Conservation (phyloP, 2,888 invertebrate species). For the Malacosoma neustria region DNA sequence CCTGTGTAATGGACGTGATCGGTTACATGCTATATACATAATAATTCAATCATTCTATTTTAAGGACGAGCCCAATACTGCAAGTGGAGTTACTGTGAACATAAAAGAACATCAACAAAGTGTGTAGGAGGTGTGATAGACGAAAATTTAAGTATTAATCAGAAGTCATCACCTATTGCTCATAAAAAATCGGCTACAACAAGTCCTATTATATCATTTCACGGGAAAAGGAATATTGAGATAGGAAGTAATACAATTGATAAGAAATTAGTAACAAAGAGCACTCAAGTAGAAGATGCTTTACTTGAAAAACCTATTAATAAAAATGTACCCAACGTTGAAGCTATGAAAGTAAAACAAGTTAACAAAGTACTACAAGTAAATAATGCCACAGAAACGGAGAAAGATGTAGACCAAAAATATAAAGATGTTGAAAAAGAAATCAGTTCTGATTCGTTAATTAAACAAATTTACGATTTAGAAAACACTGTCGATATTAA, state of each 20-base stretch:
- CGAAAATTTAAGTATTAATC: constrained; percentile 23
- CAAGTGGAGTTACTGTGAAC: constrained; percentile 31
- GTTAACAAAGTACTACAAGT: not conserved
- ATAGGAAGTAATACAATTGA: constrained; percentile 27
- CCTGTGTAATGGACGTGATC: too few species aligned
- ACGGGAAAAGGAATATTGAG: constrained; percentile 21
- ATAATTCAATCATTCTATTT: constrained; percentile 15
- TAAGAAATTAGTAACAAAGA: constrained; percentile 19
- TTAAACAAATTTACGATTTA: constrained; percentile 49
- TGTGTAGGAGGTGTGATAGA: constrained; percentile 37
- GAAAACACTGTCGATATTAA: constrained; percentile 37
- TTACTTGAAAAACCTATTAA: not conserved
- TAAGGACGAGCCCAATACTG: constrained; percentile 31
- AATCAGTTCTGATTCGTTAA: constrained; percentile 46
- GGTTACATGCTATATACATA: too few species aligned
- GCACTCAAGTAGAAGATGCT: constrained; percentile 27
- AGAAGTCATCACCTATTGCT: constrained; percentile 44
- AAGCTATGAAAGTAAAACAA: constrained; percentile 5
- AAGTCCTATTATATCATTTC: constrained; percentile 20
- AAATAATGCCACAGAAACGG: constrained; percentile 11
- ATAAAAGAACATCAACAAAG: constrained; percentile 43
- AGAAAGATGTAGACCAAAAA: constrained; percentile 10
- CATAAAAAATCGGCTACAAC: constrained; percentile 34
- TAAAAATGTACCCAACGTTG: constrained; percentile 1
- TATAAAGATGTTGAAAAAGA: constrained; percentile 17